phyloP scores from a whole-genome alignment of 2,113 vertebrate genomes.

The Aix galericulata region DNA sequence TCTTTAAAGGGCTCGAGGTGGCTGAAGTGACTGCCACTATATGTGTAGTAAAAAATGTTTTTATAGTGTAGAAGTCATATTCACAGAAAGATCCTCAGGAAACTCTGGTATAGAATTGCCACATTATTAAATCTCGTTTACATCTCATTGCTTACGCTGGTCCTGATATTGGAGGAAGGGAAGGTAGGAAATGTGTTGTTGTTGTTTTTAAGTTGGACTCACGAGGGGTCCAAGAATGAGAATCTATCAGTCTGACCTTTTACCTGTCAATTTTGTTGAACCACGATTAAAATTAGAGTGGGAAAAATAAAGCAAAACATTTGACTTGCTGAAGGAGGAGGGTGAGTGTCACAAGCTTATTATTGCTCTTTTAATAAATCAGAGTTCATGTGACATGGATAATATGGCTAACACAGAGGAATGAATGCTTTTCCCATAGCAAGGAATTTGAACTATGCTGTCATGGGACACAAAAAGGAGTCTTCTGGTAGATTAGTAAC shows the following conservation, averaged over 20 bases:
- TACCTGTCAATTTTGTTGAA: not conserved
- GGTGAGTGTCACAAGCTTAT: conserved; percentile 10
- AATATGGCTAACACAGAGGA: not conserved
- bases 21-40: not conserved
- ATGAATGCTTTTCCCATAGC: not conserved
- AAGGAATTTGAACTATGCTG: not conserved
- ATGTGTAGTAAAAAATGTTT: not conserved
- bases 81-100: not conserved
- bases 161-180: not conserved
- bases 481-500: not conserved
- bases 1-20: not conserved
- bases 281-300: not conserved
- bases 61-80: not conserved
- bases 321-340: not conserved
- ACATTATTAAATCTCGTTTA: not conserved
- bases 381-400: conserved; percentile 4
- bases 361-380: conserved; percentile 21
- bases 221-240: not conserved
- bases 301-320: not conserved
- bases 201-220: not conserved
- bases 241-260: not conserved
- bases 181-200: not conserved
- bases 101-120: not conserved
- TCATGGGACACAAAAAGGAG: conserved; percentile 17
- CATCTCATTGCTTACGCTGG: not conserved